Evolutionary conservation across 2,113 vertebrate genomes (phyloP).

Genomic region (Oceanites oceanicus): DNA sequence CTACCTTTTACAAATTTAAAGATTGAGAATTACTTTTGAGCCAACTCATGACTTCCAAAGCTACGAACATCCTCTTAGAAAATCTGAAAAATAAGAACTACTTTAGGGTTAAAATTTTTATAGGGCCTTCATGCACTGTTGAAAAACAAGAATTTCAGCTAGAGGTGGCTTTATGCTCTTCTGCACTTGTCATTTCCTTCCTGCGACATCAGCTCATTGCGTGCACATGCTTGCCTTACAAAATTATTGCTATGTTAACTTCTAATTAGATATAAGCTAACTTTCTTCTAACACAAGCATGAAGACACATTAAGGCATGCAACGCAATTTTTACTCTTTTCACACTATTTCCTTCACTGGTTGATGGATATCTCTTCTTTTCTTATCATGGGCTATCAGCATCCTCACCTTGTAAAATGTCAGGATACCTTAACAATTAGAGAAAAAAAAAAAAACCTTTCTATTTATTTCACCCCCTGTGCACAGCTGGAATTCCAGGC

Average conservation of each 20-base stretch:
- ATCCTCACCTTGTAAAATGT: neutral
- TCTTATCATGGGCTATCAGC: neutral
- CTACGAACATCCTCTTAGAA: neutral
- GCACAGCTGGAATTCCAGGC: neutral
- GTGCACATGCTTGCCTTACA: conserved; percentile 6
- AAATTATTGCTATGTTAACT: conserved; percentile 10
- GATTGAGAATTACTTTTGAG: neutral
- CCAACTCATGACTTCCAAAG: neutral
- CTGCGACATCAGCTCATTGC: conserved; percentile 1
- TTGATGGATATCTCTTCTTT: neutral
- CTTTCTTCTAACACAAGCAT: neutral
- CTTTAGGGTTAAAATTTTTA: conserved; percentile 15
- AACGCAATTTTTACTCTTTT: neutral
- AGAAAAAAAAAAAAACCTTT: neutral
- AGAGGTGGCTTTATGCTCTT: conserved; percentile 37
- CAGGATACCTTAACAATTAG: neutral
- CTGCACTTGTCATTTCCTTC: conserved; percentile 49
- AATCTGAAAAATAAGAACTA: neutral
- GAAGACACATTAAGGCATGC: neutral
- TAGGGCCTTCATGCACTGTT: neutral
- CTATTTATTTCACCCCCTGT: neutral
- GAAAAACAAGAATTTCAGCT: conserved; percentile 25
- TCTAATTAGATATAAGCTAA: conserved; percentile 17
- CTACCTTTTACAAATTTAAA: neutral
- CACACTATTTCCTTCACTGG: neutral